Conservation (phyloP, 2,888 invertebrate species). For the Zygogramma bicolorata region DNA sequence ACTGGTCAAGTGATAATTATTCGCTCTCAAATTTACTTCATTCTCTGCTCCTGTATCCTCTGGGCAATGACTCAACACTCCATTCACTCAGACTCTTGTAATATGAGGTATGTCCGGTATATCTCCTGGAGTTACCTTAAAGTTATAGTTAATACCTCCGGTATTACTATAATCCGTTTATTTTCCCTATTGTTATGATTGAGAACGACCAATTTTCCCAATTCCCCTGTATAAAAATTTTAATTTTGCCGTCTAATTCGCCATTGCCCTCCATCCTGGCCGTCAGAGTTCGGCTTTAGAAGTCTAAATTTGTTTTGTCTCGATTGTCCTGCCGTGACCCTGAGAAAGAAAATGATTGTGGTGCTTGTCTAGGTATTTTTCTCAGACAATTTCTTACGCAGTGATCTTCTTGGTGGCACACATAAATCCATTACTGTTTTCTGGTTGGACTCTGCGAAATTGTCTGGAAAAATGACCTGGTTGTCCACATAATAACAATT, state of each 20-base stretch:
- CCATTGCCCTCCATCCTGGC: neutral
- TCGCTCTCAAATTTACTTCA: neutral
- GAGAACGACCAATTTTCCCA: neutral
- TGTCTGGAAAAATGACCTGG: neutral
- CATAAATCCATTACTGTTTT: neutral
- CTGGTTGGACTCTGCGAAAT: neutral
- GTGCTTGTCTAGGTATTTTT: neutral
- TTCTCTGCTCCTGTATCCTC: neutral
- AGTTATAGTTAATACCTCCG: too few species aligned
- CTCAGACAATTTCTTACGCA: neutral
- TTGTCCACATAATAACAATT: neutral
- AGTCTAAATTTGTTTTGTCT: neutral
- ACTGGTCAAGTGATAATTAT: neutral
- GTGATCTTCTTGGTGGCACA: neutral
- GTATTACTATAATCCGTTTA: neutral
- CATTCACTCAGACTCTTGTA: neutral
- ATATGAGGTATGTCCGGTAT: neutral
- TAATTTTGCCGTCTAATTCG: neutral
- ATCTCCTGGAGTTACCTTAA: too few species aligned
- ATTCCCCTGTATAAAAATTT: neutral
- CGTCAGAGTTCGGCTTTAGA: neutral
- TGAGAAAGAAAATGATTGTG: neutral
- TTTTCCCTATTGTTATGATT: neutral
- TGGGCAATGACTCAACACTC: neutral
- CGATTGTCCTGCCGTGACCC: neutral